Base-by-base conservation (phyloP, 2,797 vertebrate genomes). In the Sardinella longiceps region DNA sequence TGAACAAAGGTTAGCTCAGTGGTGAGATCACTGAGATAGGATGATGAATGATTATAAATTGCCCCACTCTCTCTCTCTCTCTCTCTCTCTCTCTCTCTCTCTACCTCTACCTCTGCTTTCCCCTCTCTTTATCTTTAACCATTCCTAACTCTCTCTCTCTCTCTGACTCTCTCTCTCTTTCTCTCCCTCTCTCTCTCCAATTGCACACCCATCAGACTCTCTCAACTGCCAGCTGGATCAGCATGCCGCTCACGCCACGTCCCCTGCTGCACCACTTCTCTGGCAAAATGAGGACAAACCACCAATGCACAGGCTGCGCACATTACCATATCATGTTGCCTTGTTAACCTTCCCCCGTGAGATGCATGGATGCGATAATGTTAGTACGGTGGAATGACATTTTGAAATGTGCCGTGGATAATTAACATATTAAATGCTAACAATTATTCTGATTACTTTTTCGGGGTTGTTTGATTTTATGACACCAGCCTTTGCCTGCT, bases 181-280 rank as follows among this genome's bases (percentile, higher is more conserved):
- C 66, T 74, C 66, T 74, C 66, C 37, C 30, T 37, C 33, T 10
- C 70, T 43, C 70, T 77, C 70, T 43, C 70, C 39, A 37, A 77
- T 43, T 77, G 70, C 70, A 77, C 70, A 77, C 70, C 70, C 70
- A 77, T 43, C 70, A 77, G 70, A 37, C 70, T 77, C 30, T 4
- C 37, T 77, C 70, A 77, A 43, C 70, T 39, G 70, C 70, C 70
- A 43, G 4, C 70, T 39, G 70, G 70, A 77, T 77, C 70, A 43
- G 25, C 20, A 91, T 92, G 92, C 87, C 23, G 56, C 85, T 90
- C 87, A 74, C 80, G 51, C 81, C 33, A 37, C 43, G 63, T 58
- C 58, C 83, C 83, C 43, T 9, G 86, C 77, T 39, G 74, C 80
- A 84, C 81, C 80, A 66, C 66, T 87, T 77, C 30, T 77, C 70